Percentiles rank a stretch among this genome's conserved stretches.
These are phyloP conservation scores for Periophthalmus modestus DNA, from an alignment of 2,113 vertebrate genomes.

Conservation along the genomic window DNA sequence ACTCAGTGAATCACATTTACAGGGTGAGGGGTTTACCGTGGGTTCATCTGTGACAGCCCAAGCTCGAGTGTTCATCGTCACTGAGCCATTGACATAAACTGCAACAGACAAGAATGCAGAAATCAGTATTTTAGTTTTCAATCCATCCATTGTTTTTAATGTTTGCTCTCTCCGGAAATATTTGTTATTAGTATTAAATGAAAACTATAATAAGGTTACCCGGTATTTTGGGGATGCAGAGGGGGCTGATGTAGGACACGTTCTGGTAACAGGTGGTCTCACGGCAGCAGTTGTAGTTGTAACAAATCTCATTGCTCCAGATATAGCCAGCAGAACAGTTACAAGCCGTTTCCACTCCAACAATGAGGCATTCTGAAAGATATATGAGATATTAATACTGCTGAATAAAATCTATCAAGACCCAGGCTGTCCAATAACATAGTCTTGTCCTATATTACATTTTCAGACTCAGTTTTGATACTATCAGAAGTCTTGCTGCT, in stretches of 20 bases:
- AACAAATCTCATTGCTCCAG: constrained; percentile 68
- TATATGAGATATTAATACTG: background rate
- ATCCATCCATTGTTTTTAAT: too few relatives aligned
- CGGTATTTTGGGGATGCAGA: constrained; percentile 52
- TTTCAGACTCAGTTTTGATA: too few relatives aligned
- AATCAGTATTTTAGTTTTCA: background rate
- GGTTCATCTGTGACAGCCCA: accelerated
- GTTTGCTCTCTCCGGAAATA: too few relatives aligned
- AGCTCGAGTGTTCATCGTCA: accelerated
- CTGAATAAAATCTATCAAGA: background rate
- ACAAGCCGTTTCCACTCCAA: constrained; percentile 37
- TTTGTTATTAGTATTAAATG: background rate
- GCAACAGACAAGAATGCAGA: constrained; percentile 13
- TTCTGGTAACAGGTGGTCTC: constrained; percentile 32
- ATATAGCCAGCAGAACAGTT: constrained; percentile 41
- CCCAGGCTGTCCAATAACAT: too few relatives aligned
- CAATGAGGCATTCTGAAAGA: constrained; percentile 57
- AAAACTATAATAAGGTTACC: constrained; percentile 46
- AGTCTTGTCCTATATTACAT: too few relatives aligned
- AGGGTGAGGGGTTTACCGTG: background rate
- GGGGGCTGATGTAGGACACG: constrained; percentile 23
- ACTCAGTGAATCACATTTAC: background rate
- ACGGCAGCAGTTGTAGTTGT: constrained; percentile 49
- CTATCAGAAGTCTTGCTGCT: too few relatives aligned
- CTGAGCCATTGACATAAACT: constrained; percentile 48